A percentile compares a stretch with the other conserved stretches of the same genome.
These are phyloP conservation scores for Hirtodrosophila confusa DNA, from an alignment of 2,888 invertebrate genomes.

Conservation along the genomic window DNA sequence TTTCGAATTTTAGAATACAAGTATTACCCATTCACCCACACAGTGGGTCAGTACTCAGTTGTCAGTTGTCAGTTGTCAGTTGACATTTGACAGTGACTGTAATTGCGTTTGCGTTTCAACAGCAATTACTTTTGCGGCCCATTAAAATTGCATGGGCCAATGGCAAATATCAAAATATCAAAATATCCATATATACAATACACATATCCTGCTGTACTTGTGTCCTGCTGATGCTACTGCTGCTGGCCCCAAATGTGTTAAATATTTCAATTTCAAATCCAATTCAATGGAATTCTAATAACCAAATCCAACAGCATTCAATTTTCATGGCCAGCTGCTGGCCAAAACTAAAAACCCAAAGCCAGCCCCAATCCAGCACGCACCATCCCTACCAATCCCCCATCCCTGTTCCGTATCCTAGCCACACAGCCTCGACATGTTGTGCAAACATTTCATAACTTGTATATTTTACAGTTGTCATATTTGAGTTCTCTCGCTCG, in stretches of 20 bases:
- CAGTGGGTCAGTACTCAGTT: conserved; percentile 5
- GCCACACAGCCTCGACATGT: neutral
- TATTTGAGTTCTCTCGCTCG: conserved; percentile 24
- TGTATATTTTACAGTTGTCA: conserved; percentile 33
- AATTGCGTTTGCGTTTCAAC: neutral
- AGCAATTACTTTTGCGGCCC: conserved; percentile 42
- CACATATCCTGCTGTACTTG: conserved; percentile 2
- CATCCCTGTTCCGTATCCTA: neutral
- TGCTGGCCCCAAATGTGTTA: conserved; percentile 59
- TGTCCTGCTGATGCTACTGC: conserved; percentile 3
- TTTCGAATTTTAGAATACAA: conserved; percentile 1
- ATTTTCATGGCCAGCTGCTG: conserved; percentile 67
- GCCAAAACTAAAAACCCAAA: conserved; percentile 45
- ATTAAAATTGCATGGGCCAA: conserved; percentile 31
- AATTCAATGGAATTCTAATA: conserved; percentile 74
- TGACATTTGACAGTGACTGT: conserved; percentile 22
- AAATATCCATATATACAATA: neutral
- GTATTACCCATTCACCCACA: conserved; percentile 22
- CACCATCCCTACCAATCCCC: neutral
- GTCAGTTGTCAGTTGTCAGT: conserved; percentile 15
- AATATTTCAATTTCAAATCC: conserved; percentile 77
- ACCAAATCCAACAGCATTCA: conserved; percentile 69
- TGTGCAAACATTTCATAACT: conserved; percentile 44
- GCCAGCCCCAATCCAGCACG: conserved; percentile 1
- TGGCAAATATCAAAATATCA: conserved; percentile 7